phyloP scores from a whole-genome alignment of 2,888 invertebrate genomes.

The Limnephilus lunatus region DNA sequence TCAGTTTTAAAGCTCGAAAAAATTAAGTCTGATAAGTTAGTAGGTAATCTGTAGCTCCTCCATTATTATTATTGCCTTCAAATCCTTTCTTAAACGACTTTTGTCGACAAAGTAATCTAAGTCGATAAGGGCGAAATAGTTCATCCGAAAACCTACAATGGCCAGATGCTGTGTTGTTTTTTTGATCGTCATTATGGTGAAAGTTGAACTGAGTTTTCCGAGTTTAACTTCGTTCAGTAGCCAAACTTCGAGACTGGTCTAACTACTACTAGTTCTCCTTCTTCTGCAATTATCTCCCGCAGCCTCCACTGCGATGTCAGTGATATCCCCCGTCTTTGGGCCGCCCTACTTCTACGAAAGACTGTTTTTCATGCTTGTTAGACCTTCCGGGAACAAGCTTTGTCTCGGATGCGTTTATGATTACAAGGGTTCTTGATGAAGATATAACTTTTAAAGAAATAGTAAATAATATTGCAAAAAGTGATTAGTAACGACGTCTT shows the following conservation, averaged over 20 bases:
- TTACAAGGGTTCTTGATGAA: neutral
- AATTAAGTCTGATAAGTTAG: neutral
- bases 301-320: conserved; percentile 41
- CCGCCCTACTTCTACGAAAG: neutral
- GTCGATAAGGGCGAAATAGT: conserved; percentile 21
- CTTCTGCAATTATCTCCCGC: conserved; percentile 60
- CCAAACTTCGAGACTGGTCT: conserved; percentile 59
- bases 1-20: neutral
- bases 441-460: neutral
- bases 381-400: neutral
- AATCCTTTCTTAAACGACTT: neutral
- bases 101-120: conserved; percentile 8
- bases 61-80: neutral
- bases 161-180: conserved; percentile 60
- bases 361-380: neutral
- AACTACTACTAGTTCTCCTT: conserved; percentile 55
- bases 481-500: no score
- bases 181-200: conserved; percentile 60
- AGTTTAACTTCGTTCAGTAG: conserved; percentile 52
- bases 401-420: neutral
- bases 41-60: neutral
- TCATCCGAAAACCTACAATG: conserved; percentile 46
- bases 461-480: no score
- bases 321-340: conserved; percentile 16
- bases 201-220: conserved; percentile 57